Percentiles rank a stretch among this genome's conserved stretches.
These are phyloP conservation scores for Alectura lathami DNA, from an alignment of 2,113 vertebrate genomes.

Conservation along the genomic window DNA sequence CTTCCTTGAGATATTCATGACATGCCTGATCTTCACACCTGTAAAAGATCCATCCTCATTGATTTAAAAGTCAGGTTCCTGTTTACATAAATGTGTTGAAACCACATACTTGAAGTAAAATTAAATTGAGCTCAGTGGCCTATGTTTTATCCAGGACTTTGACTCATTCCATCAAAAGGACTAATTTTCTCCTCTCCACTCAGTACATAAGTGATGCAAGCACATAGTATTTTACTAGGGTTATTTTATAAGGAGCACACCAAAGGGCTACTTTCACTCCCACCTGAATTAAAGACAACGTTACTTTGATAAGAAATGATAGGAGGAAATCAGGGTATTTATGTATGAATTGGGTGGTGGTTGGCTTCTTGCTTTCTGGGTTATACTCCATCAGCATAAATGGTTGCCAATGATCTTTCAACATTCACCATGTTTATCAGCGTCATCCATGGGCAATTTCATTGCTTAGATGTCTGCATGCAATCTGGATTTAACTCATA, in stretches of 20 bases:
- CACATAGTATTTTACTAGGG: rapidly evolving
- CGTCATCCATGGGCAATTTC: not conserved
- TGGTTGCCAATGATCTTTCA: not conserved
- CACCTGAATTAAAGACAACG: not conserved
- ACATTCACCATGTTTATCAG: not conserved
- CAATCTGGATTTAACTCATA: not conserved
- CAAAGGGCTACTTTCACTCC: not conserved
- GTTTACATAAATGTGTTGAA: not conserved
- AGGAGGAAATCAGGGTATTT: not conserved
- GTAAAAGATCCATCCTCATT: not conserved
- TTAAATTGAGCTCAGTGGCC: not conserved
- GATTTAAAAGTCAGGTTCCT: not conserved
- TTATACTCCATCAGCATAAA: not conserved
- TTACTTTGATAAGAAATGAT: not conserved
- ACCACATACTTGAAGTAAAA: not conserved
- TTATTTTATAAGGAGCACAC: not conserved
- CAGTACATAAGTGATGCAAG: not conserved
- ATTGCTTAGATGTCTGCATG: not conserved
- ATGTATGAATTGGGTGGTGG: not conserved
- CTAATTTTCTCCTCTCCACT: not conserved
- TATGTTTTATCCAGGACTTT: not conserved
- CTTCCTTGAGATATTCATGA: not conserved
- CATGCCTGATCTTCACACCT: not conserved
- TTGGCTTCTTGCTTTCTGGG: not conserved
- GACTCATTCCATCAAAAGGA: rapidly evolving